Evolutionary conservation across 2,797 vertebrate species (phyloP).

Genomic region (Enteromius paludinosus): DNA sequence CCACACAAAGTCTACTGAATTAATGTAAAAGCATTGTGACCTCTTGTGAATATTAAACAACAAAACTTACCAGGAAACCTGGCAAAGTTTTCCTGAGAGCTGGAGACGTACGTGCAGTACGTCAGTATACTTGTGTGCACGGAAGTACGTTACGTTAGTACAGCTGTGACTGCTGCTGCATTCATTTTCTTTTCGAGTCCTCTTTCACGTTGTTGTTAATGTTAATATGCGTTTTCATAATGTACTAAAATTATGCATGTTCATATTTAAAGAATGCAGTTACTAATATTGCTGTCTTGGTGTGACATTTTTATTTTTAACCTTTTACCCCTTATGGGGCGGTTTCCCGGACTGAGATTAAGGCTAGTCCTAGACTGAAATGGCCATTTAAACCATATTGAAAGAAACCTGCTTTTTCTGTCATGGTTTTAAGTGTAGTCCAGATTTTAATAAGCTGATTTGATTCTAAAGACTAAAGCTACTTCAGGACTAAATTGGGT

Average conservation of each 20-base stretch:
- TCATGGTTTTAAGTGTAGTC: too few species aligned
- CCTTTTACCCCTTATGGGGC: not conserved
- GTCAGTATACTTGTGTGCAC: not conserved
- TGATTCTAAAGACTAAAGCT: too few species aligned
- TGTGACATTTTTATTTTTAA: not conserved
- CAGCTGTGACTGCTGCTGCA: not conserved
- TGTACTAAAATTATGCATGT: too few species aligned
- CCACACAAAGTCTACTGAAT: not conserved
- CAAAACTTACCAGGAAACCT: not conserved
- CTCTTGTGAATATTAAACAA: not conserved
- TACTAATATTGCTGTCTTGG: not conserved
- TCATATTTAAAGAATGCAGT: not conserved
- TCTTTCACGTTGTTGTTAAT: not conserved
- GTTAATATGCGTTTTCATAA: not conserved
- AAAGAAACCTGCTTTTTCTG: too few species aligned
- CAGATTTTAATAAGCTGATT: too few species aligned
- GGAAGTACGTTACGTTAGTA: not conserved
- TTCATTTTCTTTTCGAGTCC: not conserved
- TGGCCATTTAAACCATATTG: too few species aligned
- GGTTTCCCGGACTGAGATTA: too few species aligned
- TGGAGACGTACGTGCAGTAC: not conserved
- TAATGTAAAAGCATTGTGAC: not conserved
- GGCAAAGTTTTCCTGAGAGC: too few species aligned
- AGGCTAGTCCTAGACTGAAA: too few species aligned
- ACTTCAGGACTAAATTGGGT: too few species aligned